These are phyloP conservation scores for Tupaia tana DNA, from an alignment of 2,113 vertebrate genomes.

Conservation along the genomic window DNA sequence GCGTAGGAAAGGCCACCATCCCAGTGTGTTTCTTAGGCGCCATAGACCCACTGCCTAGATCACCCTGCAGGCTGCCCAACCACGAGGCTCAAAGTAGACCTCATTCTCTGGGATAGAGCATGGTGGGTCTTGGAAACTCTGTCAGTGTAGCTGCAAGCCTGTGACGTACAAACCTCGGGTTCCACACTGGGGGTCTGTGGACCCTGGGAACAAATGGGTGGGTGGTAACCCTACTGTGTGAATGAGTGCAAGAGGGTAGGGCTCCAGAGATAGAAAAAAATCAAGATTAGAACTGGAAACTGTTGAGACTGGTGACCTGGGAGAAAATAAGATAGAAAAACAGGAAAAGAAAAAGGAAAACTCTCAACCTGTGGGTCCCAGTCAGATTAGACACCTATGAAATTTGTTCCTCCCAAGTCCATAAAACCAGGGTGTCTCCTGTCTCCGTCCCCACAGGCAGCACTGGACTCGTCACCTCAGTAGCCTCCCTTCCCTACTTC, in stretches of 20 bases:
- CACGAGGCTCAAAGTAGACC: not conserved
- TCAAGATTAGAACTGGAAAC: not conserved
- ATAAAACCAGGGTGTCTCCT: not conserved
- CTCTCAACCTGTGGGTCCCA: rapidly evolving
- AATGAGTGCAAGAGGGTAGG: not conserved
- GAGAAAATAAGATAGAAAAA: not conserved
- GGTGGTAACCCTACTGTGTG: not conserved
- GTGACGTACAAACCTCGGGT: not conserved
- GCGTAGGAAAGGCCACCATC: not conserved
- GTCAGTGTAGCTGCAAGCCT: not conserved
- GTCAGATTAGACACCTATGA: too few relatives aligned
- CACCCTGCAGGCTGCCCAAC: not conserved
- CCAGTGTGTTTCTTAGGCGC: not conserved
- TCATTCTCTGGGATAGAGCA: not conserved
- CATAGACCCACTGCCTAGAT: not conserved
- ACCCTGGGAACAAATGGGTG: not conserved
- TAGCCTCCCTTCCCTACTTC: not conserved
- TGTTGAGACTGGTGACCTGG: not conserved
- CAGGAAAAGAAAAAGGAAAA: not conserved
- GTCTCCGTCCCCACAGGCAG: rapidly evolving
- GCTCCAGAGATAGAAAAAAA: not conserved
- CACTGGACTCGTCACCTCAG: not conserved
- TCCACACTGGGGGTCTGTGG: not conserved
- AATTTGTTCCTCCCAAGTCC: not conserved
- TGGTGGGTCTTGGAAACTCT: not conserved